These are phyloP conservation scores for Melanotaenia parkinsoni DNA, from an alignment of 2,797 vertebrate genomes.

Conservation along the genomic window DNA sequence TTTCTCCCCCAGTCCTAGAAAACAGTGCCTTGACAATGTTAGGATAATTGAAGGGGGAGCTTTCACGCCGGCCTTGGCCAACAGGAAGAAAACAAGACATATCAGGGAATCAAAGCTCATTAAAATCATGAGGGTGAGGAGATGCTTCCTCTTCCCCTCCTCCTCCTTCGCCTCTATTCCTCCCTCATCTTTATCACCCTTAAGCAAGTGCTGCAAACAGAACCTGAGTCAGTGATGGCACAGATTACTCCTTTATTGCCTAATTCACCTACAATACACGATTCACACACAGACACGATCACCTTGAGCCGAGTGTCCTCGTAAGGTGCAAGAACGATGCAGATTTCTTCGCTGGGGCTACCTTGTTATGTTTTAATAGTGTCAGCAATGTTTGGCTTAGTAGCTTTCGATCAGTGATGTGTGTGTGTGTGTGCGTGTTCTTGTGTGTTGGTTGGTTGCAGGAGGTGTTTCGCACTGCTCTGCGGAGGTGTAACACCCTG, in stretches of 20 bases:
- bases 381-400: constrained; percentile 71
- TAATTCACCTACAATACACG: constrained; percentile 67
- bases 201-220: constrained; percentile 69
- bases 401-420: constrained; percentile 70
- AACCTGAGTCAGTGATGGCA: constrained; percentile 66
- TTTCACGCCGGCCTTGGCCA: constrained; percentile 70
- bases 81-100: constrained; percentile 66
- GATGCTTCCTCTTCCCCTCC: constrained; percentile 52
- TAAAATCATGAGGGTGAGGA: constrained; percentile 69
- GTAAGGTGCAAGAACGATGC: constrained; percentile 57
- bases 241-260: constrained; percentile 74
- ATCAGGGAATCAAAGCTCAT: constrained; percentile 74
- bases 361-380: constrained; percentile 72
- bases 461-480: constrained; percentile 68
- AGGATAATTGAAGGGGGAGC: constrained; percentile 78
- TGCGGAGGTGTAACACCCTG: constrained; percentile 75
- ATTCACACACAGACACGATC: constrained; percentile 56
- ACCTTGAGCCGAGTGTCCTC: constrained; percentile 66
- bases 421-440: constrained; percentile 29
- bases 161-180: constrained; percentile 29
- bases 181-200: constrained; percentile 65
- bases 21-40: constrained; percentile 65
- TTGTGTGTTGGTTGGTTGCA: constrained; percentile 23
- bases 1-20: constrained; percentile 31
- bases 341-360: constrained; percentile 65